Evolutionary conservation across 2,888 invertebrate species (phyloP).

Genomic region (Pseudococcus longispinus): DNA sequence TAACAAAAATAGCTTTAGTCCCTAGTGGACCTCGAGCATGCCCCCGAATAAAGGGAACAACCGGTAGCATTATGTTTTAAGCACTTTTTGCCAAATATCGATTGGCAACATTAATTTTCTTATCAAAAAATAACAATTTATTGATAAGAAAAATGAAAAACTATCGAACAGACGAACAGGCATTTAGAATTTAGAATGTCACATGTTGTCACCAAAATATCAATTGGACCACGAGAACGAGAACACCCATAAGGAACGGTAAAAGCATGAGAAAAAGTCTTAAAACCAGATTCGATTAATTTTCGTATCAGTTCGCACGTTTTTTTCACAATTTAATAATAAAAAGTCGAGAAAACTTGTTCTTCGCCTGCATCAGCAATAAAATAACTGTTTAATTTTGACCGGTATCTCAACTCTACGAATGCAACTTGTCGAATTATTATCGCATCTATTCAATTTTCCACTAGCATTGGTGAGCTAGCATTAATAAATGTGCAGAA

Average conservation of each 20-base stretch:
- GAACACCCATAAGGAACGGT: neutral
- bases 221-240: neutral
- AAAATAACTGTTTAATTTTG: neutral
- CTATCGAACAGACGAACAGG: too few relatives aligned
- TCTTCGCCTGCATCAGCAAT: neutral
- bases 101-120: too few relatives aligned
- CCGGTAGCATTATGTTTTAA: too few relatives aligned
- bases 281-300: neutral
- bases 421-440: neutral
- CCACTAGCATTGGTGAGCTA: neutral
- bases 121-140: too few relatives aligned
- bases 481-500: slow-evolving; percentile 22
- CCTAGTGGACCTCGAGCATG: too few relatives aligned
- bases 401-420: neutral
- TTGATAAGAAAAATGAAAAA: too few relatives aligned
- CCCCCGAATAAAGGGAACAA: too few relatives aligned
- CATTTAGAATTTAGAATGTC: too few relatives aligned
- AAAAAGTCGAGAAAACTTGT: neutral
- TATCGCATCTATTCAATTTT: neutral
- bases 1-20: too few relatives aligned
- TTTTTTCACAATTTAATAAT: neutral
- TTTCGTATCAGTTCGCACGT: neutral
- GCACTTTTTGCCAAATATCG: too few relatives aligned
- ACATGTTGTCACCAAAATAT: neutral
- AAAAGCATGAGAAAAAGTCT: neutral